These are phyloP conservation scores for Caenorhabditis wallacei DNA, from an alignment of 2,888 invertebrate species.

Conservation along the genomic window DNA sequence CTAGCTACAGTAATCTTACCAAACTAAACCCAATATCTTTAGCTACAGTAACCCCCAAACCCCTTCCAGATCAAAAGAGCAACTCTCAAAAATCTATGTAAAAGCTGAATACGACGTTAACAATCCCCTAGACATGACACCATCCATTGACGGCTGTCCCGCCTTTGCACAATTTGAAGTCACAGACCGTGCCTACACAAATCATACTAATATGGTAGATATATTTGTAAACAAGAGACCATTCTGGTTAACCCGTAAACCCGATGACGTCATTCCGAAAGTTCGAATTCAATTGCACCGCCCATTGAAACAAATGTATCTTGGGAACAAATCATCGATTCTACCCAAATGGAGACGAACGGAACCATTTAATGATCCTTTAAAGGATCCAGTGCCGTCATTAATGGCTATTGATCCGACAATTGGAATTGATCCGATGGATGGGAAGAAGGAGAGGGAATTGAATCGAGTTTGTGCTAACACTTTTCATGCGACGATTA, in stretches of 20 bases:
- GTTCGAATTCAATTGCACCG: constrained; percentile 24
- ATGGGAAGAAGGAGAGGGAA: constrained; percentile 4
- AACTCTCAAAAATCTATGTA: constrained; percentile 19
- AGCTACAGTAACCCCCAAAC: no score
- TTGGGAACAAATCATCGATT: not conserved
- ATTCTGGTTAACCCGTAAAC: constrained; percentile 20
- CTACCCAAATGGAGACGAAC: constrained; percentile 15
- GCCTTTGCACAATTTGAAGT: no score
- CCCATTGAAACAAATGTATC: constrained; percentile 17
- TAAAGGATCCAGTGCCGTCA: not conserved
- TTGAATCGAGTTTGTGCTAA: constrained; percentile 23
- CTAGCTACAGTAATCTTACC: no score
- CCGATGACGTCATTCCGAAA: not conserved
- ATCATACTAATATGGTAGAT: no score
- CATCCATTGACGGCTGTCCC: no score
- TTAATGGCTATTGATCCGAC: not conserved
- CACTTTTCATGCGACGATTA: constrained; percentile 23
- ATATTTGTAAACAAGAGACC: constrained; percentile 26
- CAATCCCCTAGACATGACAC: no score
- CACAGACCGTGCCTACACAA: no score
- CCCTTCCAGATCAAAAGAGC: constrained; percentile 20
- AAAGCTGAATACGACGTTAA: constrained; percentile 14
- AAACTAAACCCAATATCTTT: no score
- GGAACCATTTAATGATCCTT: constrained; percentile 19
- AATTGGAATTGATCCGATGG: constrained; percentile 12